Percentiles rank a stretch among this genome's conserved stretches.
phyloP scores from a whole-genome alignment of 2,888 invertebrate genomes.

The Drosophila rellima region DNA sequence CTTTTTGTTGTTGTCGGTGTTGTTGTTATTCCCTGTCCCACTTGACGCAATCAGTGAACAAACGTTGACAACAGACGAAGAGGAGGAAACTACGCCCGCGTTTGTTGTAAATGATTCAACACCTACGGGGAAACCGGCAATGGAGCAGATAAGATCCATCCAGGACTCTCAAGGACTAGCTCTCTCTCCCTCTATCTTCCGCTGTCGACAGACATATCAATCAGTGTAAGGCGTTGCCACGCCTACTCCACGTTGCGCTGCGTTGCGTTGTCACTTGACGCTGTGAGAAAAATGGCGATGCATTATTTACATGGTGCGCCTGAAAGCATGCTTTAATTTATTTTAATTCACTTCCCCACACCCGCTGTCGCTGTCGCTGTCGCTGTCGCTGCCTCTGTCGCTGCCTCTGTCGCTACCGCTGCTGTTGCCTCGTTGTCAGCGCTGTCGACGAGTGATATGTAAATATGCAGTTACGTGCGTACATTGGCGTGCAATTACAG shows the following conservation, averaged over 20 bases:
- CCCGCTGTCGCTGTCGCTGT: conserved; percentile 1
- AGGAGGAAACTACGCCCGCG: conserved; percentile 8
- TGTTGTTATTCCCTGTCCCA: conserved; percentile 28
- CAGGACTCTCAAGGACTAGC: conserved; percentile 37
- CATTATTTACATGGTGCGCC: conserved; percentile 80
- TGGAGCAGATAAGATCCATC: conserved; percentile 67
- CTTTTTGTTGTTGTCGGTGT: conserved; percentile 20
- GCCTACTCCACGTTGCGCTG: conserved; percentile 12
- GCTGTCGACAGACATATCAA: conserved; percentile 70
- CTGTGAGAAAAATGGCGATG: conserved; percentile 75
- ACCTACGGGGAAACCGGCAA: conserved; percentile 64
- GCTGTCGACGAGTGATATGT: conserved; percentile 73
- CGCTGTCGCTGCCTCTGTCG: conserved; percentile 6
- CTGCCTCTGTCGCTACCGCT: conserved; percentile 18
- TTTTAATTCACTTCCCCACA: conserved; percentile 75
- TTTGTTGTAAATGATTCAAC: conserved; percentile 78
- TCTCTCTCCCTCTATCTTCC: not conserved
- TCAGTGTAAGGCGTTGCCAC: conserved; percentile 53
- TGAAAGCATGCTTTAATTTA: conserved; percentile 82
- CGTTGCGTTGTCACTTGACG: conserved; percentile 16
- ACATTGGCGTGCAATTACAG: conserved; percentile 81
- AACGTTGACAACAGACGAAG: conserved; percentile 45
- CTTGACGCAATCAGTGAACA: conserved; percentile 65
- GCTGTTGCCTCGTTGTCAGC: conserved; percentile 35
- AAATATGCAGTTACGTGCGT: conserved; percentile 82